These are phyloP conservation scores for Struthio camelus DNA, from an alignment of 2,113 vertebrate genomes.

Conservation along the genomic window DNA sequence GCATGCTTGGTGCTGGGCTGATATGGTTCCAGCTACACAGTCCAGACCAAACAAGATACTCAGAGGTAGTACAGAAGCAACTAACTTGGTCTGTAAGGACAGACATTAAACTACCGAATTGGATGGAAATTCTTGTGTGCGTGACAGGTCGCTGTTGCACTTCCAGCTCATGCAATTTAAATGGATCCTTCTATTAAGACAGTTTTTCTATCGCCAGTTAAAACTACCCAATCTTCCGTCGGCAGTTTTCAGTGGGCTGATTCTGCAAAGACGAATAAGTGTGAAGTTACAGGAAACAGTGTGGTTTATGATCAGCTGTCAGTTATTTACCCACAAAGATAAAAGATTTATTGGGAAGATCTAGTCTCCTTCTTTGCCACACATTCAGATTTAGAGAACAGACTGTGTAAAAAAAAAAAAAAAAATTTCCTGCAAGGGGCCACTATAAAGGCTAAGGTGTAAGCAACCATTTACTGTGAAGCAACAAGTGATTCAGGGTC, in stretches of 20 bases:
- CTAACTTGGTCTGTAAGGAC: neutral
- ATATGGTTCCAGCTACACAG: neutral
- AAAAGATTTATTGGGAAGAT: neutral
- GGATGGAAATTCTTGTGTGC: neutral
- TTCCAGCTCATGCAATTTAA: neutral
- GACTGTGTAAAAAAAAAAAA: neutral
- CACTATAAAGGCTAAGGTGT: neutral
- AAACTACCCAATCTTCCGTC: neutral
- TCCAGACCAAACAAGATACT: neutral
- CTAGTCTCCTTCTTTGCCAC: neutral
- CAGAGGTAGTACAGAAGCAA: neutral
- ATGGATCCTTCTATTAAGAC: neutral
- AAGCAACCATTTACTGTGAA: neutral
- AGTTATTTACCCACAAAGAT: neutral
- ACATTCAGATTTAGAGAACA: neutral
- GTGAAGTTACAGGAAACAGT: slow-evolving; percentile 47
- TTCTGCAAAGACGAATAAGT: slow-evolving; percentile 39
- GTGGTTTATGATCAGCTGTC: slow-evolving; percentile 19
- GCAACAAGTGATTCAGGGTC: neutral
- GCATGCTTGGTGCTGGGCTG: neutral
- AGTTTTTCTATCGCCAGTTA: neutral
- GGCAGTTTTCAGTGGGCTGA: slow-evolving; percentile 37
- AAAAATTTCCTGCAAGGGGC: neutral
- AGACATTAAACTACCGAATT: neutral
- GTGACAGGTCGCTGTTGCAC: neutral